Base-by-base conservation (phyloP, 2,113 vertebrate species). In the Albula goreensis region DNA sequence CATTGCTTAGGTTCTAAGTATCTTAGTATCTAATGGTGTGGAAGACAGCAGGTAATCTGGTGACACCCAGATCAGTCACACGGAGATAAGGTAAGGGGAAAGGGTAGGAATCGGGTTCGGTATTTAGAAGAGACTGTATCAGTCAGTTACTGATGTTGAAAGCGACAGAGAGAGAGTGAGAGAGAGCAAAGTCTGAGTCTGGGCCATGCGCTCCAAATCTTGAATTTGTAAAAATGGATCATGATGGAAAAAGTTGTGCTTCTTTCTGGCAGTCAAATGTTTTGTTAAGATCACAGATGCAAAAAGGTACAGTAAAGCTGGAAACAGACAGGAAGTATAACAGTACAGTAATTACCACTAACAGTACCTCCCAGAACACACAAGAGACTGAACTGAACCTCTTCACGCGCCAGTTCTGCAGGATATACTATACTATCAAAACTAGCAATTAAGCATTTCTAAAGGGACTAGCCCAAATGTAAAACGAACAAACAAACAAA, bases 401-500 rank as follows among this genome's bases (percentile, higher is more conserved):
- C 5, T 51, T 80, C 79, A 51, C 19, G 22, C 25, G 41, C 2
- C 50, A 49, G 22, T 57, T 52, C 25, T 52, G 22, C 83, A 78
- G 74, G 52, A 79, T 31, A 41, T 83, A 77, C 74, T 85, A 22
- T 50, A 8, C 70, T 48, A 7, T 78, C 53, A 31, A 3, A 84
- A 48, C 66, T 70, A 66, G 66, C 60, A 84, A 84, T 70, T 50
- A 84, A 84, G 83, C 83, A 74, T 51, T 49, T 70, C 19, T 70
- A n/a, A 74, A 57, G 78, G 70, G 52, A 50, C 79, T 4, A n/a
- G 60, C 4, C 9, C 17, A 41, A 80, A 50, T 85, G 52, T 85
- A 56, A 80, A 80, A 48, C 77, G 6, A n/a, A 51, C 83, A 78
- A 84, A 52, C 83, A 84, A 48, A 79, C 78, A 79, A 79, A 79